A percentile compares a stretch with the other conserved stretches of the same genome.
Evolutionary conservation across 2,888 invertebrate genomes (phyloP).

Genomic region (Scaptomyza tumidula): DNA sequence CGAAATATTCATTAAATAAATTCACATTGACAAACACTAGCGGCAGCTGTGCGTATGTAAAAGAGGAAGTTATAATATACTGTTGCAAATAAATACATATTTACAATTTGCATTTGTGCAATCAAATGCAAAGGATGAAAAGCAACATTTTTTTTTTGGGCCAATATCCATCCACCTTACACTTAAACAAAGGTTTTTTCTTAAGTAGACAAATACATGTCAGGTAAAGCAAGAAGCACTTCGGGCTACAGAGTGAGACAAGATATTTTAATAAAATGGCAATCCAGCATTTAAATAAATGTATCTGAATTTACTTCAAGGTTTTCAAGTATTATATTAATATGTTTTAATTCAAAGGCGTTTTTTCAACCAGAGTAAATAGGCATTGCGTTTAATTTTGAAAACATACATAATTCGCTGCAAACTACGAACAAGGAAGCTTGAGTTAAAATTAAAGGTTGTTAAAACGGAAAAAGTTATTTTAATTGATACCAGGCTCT

Average conservation of each 20-base stretch:
- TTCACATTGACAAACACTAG: slow-evolving; percentile 36
- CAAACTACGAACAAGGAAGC: no score
- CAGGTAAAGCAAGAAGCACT: slow-evolving; percentile 8
- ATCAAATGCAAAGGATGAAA: slow-evolving; percentile 32
- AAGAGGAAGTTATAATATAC: slow-evolving; percentile 7
- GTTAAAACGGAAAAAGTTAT: no score
- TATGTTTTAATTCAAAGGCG: not conserved
- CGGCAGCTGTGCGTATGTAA: slow-evolving; percentile 5
- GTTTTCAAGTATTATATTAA: not conserved
- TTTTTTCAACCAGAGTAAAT: not conserved
- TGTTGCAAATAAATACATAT: slow-evolving; percentile 17
- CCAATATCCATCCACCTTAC: not conserved
- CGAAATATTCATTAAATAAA: slow-evolving; percentile 50
- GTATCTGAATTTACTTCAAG: not conserved
- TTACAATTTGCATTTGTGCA: slow-evolving; percentile 25
- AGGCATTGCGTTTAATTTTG: not conserved
- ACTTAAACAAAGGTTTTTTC: slow-evolving; percentile 9
- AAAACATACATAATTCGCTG: not conserved
- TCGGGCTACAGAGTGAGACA: not conserved
- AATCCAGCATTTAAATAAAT: not conserved
- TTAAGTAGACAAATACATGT: slow-evolving; percentile 23
- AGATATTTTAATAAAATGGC: not conserved
- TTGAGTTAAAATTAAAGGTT: no score
- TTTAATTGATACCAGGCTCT: no score
- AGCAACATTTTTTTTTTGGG: slow-evolving; percentile 16